A percentile compares a stretch with the other conserved stretches of the same genome.
Conservation (phyloP, 2,113 vertebrate genomes). For the Campylomormyrus tamandua region DNA sequence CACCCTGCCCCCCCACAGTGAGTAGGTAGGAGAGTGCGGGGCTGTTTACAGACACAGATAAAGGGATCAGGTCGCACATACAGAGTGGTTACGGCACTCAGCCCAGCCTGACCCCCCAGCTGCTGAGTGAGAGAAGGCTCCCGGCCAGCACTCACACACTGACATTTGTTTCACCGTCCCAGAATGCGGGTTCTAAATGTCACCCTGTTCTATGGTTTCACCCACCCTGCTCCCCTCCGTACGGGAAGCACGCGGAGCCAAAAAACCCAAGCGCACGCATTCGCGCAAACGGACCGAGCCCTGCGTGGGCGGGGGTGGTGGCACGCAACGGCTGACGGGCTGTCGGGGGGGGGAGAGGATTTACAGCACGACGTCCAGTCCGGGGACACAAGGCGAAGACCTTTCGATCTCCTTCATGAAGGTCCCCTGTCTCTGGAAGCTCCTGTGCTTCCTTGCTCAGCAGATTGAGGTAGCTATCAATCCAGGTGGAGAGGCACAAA, state of each 20-base stretch:
- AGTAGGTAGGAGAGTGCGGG: background rate
- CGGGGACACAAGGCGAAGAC: background rate
- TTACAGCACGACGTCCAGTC: background rate
- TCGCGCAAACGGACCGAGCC: constrained; percentile 21
- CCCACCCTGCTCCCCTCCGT: background rate
- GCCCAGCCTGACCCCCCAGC: no score
- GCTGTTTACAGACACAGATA: background rate
- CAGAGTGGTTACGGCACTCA: background rate
- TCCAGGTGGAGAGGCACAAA: background rate
- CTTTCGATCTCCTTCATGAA: background rate
- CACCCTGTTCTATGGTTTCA: constrained; percentile 19
- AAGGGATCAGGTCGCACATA: background rate
- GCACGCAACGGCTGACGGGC: background rate
- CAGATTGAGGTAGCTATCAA: background rate
- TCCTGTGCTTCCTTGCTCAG: background rate
- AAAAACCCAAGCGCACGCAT: constrained; percentile 12
- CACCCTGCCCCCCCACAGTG: background rate
- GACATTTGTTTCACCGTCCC: constrained; percentile 9
- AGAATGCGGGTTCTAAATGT: constrained; percentile 27
- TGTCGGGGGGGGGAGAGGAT: background rate
- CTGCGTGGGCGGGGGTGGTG: background rate
- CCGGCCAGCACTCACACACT: background rate
- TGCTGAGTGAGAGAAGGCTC: background rate
- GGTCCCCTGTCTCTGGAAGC: background rate
- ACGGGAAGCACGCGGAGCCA: background rate